Evolutionary conservation across 2,797 vertebrate genomes (phyloP), one percentile per base, ranked within the genome.

Genomic region (Ptychobarbus kaznakovi): DNA sequence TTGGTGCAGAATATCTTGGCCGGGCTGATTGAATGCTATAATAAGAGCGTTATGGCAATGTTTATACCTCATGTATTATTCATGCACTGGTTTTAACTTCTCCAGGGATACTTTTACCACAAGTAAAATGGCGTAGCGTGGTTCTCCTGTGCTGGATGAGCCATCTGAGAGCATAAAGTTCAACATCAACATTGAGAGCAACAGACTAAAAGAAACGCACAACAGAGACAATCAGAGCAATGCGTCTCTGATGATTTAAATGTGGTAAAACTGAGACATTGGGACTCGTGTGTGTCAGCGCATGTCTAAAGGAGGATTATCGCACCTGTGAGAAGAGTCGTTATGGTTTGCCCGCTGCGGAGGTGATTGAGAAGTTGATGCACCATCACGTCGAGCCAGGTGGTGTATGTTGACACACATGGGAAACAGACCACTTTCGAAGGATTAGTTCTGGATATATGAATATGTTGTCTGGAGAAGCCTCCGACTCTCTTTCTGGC

Each of bases 31-130:
- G 80, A 81, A 53, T 18, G 58, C 73, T 88, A 81, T 90, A 84
- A 90, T 88, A 83, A 86, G 72, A 87, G 86, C 81, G 83, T 87
- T 85, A 88, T 83, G 66, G 81, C 77, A 73, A 44, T 88, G 85
- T 88, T 88, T 88, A 87, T 79, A 73, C 76, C 87, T 87, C 53
- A 85, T 89, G 82, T n/a, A 87, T 89, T 81, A 89, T 89, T 88
- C 89, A 89, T 83, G 83, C 12, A 0, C 69, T 53, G 72, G 66
- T 82, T 85, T 73, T 81, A 72, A 40, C 76, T 89, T 86, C 82
- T 89, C 83, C 82, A 81, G 82, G 80, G 85, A 53, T 87, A 79
- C 80, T 86, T 87, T 86, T 70, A 89, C 79, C 20, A 22, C 68
- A 66, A 76, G 84, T 86, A 49, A 84, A 81, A 76, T 32, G 28